Percentiles rank a stretch among this genome's conserved stretches.
Conservation (phyloP, 2,113 vertebrate species). For the Tragulus kanchil region DNA sequence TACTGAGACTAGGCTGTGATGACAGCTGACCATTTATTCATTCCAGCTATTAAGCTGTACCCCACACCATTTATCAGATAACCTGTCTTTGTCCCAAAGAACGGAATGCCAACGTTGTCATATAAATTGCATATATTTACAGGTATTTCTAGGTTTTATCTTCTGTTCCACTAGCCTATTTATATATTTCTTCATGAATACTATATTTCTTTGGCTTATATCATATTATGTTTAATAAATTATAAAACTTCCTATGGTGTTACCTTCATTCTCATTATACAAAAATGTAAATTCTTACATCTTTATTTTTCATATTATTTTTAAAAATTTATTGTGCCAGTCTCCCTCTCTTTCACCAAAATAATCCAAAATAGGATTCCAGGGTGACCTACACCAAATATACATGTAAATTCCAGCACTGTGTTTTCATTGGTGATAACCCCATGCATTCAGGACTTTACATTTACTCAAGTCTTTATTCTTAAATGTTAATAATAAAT, state of each 20-base stretch:
- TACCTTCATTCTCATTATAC: background rate
- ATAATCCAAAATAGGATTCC: background rate
- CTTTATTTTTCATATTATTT: background rate
- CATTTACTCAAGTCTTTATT: background rate
- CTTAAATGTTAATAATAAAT: background rate
- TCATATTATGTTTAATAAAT: background rate
- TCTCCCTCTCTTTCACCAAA: background rate
- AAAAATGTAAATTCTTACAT: background rate
- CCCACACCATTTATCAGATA: background rate
- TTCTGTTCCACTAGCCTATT: background rate
- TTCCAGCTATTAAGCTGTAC: rapidly evolving
- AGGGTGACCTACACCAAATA: background rate
- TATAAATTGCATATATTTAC: background rate
- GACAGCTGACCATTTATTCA: background rate
- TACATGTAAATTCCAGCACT: background rate
- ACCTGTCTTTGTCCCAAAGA: background rate
- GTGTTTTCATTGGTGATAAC: background rate
- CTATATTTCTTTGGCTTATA: background rate
- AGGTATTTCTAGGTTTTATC: background rate
- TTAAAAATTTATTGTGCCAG: background rate
- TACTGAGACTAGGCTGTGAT: no score
- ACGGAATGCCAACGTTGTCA: background rate
- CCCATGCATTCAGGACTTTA: background rate
- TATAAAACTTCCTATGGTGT: rapidly evolving
- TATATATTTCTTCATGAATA: background rate